Conservation (phyloP, 2,888 invertebrate species). For the Plebejus argus region DNA sequence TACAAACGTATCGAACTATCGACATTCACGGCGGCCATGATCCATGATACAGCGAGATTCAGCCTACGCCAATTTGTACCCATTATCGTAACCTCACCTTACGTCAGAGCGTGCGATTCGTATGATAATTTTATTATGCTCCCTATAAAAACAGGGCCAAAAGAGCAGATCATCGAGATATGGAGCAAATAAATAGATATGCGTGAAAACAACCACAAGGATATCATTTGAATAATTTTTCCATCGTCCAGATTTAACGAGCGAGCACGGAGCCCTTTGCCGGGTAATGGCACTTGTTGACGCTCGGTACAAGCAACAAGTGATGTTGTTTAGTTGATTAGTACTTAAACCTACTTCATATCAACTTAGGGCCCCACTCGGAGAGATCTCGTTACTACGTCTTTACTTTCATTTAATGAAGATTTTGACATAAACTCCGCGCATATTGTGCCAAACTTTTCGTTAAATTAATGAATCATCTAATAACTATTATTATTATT, state of each 20-base stretch:
- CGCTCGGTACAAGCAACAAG: constrained; percentile 21
- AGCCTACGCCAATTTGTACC: constrained; percentile 21
- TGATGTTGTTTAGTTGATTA: background rate
- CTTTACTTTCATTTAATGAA: too few species aligned
- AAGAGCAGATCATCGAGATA: constrained; percentile 62
- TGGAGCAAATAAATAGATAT: constrained; percentile 52
- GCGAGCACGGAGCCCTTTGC: constrained; percentile 40
- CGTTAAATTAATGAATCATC: too few species aligned
- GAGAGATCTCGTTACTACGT: background rate
- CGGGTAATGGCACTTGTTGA: constrained; percentile 45
- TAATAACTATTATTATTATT: too few species aligned
- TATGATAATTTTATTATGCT: constrained; percentile 71
- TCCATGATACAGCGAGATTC: background rate
- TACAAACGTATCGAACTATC: background rate
- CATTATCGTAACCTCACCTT: constrained; percentile 44
- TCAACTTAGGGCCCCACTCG: too few species aligned
- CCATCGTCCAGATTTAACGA: constrained; percentile 51
- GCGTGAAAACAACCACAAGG: constrained; percentile 55
- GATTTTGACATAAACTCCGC: too few species aligned
- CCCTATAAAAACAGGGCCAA: constrained; percentile 67
- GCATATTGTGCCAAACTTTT: too few species aligned
- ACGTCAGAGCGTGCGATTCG: constrained; percentile 55
- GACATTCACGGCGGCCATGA: background rate
- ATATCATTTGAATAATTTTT: constrained; percentile 68
- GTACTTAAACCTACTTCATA: too few species aligned